phyloP scores from a whole-genome alignment of 2,888 invertebrate genomes.

The Cerceris ruficornis region DNA sequence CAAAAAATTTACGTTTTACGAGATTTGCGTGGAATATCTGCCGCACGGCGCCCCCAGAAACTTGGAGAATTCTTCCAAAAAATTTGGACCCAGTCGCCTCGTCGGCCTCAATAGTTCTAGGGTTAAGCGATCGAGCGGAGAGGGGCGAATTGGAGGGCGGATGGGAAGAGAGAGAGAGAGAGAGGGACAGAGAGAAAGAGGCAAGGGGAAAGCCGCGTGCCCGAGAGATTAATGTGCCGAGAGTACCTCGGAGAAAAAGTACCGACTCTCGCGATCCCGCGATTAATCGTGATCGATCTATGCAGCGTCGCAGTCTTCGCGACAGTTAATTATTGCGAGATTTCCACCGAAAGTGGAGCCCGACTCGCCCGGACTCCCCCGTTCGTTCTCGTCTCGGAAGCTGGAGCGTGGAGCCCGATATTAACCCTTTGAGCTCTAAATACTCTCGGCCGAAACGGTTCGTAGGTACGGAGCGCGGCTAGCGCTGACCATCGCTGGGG shows the following conservation, averaged over 20 bases:
- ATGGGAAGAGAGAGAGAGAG: background rate
- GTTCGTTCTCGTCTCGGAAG: background rate
- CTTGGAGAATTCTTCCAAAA: too few species aligned
- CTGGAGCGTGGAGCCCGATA: background rate
- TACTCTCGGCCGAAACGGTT: too few species aligned
- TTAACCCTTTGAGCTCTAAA: too few species aligned
- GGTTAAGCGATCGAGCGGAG: too few species aligned
- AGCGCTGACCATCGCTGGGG: too few species aligned
- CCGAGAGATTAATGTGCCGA: conserved; percentile 5
- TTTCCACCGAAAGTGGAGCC: background rate
- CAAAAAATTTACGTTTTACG: too few species aligned
- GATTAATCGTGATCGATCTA: background rate
- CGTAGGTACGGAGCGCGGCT: too few species aligned
- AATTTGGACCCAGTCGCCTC: too few species aligned
- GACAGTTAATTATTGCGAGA: background rate
- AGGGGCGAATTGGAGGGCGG: too few species aligned
- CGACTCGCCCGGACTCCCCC: background rate
- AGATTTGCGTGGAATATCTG: too few species aligned
- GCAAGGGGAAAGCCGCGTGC: background rate
- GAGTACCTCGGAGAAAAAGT: background rate
- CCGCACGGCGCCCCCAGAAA: too few species aligned
- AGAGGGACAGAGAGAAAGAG: background rate
- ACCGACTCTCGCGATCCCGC: background rate
- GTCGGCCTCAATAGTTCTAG: too few species aligned
- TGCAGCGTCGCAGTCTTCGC: background rate